Base-by-base conservation (phyloP, 1,140 invertebrate species). In the Nylanderia fulva region DNA sequence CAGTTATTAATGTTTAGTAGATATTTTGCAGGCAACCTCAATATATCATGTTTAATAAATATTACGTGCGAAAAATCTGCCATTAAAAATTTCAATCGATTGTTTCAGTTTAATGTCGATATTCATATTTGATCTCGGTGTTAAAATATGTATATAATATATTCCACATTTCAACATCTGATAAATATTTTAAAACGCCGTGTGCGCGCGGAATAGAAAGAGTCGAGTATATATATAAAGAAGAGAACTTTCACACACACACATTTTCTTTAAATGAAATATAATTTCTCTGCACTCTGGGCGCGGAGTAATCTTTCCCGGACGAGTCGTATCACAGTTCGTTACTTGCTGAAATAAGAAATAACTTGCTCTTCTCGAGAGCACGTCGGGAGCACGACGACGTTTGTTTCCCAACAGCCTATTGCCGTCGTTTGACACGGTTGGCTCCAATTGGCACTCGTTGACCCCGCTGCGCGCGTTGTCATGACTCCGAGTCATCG, bases 401-500 rank as follows among this genome's bases (percentile, higher is more conserved):
- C 91, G 91, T 93, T 93, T 94, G 93, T 94, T 94, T 94, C 93
- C 93, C 93, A 94, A 94, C 93, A 93, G 92, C 85, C 91, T 92
- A 93, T 94, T 94, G 90, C 85, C 91, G 90, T 93, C 93, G 87
- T 92, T 94, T 94, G 93, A 94, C 93, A 92, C 90, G 89, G 89
- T 93, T 94, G 93, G 90, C 93, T 92, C 90, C 91, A 94, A 93
- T 94, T 94, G 93, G 72, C 93, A 93, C 93, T 92, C 88, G 91
- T 94, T 94, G 93, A 93, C 93, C 92, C 91, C 89, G 85, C 90
- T 85, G 91, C 89, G 88, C 91, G 89, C 90, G 91, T 94, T 94
- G 93, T 94, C 93, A 94, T 93, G 93, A 94, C 93, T 94, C 91
- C 92, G 90, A 94, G 93, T 94, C 92, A 94, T 94, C 91, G 93